Evolutionary conservation across 1,140 invertebrate species (phyloP).

Genomic region (Coelopa frigida): DNA sequence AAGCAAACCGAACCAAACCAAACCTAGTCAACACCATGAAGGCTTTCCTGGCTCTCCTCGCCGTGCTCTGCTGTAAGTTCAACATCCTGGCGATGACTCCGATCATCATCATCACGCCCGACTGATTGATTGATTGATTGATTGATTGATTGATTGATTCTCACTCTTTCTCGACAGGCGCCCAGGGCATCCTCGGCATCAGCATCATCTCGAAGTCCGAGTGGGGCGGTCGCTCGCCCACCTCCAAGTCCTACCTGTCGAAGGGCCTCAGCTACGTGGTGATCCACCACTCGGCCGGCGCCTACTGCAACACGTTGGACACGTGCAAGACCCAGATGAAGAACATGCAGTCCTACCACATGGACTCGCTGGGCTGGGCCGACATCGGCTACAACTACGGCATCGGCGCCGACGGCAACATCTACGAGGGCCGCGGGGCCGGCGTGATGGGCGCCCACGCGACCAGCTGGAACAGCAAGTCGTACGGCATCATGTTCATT

Average conservation of each 20-base stretch:
- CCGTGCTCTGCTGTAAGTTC: too few species aligned
- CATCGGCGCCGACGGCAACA: conserved; percentile 46
- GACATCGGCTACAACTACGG: conserved; percentile 59
- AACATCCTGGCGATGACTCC: too few species aligned
- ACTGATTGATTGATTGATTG: too few species aligned
- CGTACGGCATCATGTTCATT: conserved; percentile 56
- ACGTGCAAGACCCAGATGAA: conserved; percentile 48
- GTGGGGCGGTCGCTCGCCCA: conserved; percentile 54
- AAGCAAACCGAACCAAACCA: too few species aligned
- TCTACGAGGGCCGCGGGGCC: conserved; percentile 62
- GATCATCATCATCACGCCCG: too few species aligned
- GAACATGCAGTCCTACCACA: conserved; percentile 50
- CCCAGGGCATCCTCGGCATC: conserved; percentile 4
- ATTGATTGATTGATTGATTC: conserved; percentile 5
- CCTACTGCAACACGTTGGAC: conserved; percentile 41
- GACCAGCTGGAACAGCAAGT: conserved; percentile 53
- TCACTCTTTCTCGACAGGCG: conserved; percentile 16
- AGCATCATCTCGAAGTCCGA: conserved; percentile 46
- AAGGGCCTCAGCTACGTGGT: conserved; percentile 62
- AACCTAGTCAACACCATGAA: too few species aligned
- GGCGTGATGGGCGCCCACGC: conserved; percentile 55
- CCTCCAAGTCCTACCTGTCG: conserved; percentile 33
- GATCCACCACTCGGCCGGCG: conserved; percentile 61
- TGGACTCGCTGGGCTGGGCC: conserved; percentile 51
- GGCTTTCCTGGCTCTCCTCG: too few species aligned